Conservation (phyloP, 2,797 vertebrate genomes). For the Enteromius trimaculatus region DNA sequence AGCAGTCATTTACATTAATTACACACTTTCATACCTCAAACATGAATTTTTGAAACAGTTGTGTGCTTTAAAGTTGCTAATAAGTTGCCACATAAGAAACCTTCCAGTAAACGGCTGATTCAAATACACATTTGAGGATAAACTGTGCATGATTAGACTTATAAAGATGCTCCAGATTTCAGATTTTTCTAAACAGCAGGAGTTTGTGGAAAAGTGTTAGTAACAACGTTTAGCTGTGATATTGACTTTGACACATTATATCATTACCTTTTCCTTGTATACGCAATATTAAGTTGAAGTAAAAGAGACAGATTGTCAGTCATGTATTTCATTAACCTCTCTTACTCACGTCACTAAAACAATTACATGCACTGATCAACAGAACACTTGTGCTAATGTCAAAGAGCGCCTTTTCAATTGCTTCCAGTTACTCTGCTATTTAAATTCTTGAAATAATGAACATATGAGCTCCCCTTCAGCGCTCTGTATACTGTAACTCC, state of each 20-base stretch:
- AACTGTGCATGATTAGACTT: background rate
- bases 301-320: conserved; percentile 42
- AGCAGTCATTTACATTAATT: background rate
- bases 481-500: conserved; percentile 18
- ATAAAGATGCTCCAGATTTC: background rate
- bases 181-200: background rate
- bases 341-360: conserved; percentile 69
- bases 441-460: conserved; percentile 71
- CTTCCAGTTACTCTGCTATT: conserved; percentile 66
- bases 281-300: conserved; percentile 30
- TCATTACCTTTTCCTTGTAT: conserved; percentile 23
- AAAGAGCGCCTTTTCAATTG: conserved; percentile 71
- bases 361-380: conserved; percentile 77
- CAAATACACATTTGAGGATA: background rate
- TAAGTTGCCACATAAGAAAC: background rate
- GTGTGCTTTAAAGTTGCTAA: background rate
- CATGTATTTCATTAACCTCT: conserved; percentile 64
- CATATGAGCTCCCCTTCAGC: conserved; percentile 48
- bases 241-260: background rate
- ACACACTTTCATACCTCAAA: background rate
- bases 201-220: background rate
- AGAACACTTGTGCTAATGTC: conserved; percentile 67
- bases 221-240: background rate
- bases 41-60: background rate
- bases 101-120: background rate